Conservation (phyloP, 2,113 vertebrate species). For the Cranoglanis bouderius region DNA sequence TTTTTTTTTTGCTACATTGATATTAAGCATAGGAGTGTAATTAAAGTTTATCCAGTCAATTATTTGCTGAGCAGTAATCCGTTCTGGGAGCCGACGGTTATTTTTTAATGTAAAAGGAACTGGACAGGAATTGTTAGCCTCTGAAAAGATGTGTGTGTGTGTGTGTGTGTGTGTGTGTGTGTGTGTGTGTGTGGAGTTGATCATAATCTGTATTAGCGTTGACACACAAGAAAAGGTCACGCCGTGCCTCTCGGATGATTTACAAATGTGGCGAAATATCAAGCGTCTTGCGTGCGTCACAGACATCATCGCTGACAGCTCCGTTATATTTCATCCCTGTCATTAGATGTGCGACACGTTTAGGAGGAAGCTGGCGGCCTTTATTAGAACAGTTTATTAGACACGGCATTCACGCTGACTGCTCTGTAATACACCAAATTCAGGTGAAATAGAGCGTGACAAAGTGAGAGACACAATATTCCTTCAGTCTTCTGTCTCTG, state of each 20-base stretch:
- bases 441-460: neutral
- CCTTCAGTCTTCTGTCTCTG: neutral
- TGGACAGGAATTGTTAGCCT: constrained; percentile 3
- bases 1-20: neutral
- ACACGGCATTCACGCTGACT: neutral
- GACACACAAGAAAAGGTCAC: constrained; percentile 36
- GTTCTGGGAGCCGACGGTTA: neutral
- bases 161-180: constrained; percentile 11
- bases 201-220: constrained; percentile 10
- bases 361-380: neutral
- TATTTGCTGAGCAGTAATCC: too few species aligned
- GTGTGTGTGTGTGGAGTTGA: constrained; percentile 4
- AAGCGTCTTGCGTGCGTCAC: neutral
- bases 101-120: neutral
- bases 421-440: neutral
- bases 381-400: neutral
- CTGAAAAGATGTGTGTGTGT: neutral
- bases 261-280: constrained; percentile 36
- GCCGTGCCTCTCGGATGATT: neutral
- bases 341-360: neutral
- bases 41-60: neutral
- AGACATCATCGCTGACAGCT: neutral
- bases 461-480: neutral
- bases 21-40: neutral
- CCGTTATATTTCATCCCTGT: neutral